Percentiles rank a stretch among this genome's conserved stretches.
Conservation (phyloP, 2,113 vertebrate genomes). For the Lepus timidus region DNA sequence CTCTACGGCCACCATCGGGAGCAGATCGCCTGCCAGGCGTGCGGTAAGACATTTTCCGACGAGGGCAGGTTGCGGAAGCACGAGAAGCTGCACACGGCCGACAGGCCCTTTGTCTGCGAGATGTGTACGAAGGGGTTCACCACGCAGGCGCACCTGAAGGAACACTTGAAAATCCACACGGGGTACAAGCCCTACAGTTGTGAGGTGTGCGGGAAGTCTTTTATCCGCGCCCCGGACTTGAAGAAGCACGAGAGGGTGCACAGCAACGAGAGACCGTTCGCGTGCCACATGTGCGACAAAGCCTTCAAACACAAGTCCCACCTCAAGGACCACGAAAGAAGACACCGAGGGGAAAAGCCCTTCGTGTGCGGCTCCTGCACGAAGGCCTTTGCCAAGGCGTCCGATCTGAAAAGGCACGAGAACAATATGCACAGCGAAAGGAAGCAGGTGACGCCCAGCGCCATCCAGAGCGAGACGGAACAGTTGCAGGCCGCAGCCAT, state of each 20-base stretch:
- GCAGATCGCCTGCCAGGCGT: conserved; percentile 95
- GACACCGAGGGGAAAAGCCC: conserved; percentile 97
- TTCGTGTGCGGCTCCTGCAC: conserved; percentile 98
- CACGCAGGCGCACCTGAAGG: conserved; percentile 98
- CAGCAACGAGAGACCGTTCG: conserved; percentile 98
- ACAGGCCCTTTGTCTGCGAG: conserved; percentile 97
- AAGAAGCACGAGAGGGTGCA: conserved; percentile 98
- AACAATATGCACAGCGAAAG: conserved; percentile 99
- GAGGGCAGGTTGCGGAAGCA: conserved; percentile 96
- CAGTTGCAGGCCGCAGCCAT: conserved; percentile 93
- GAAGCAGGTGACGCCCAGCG: conserved; percentile 95
- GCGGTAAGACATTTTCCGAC: conserved; percentile 95
- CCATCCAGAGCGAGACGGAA: conserved; percentile 94
- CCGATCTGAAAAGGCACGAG: conserved; percentile 98
- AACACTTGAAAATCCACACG: conserved; percentile 98
- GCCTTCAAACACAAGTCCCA: conserved; percentile 99
- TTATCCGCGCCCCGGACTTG: conserved; percentile 97
- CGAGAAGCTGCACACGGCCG: conserved; percentile 97
- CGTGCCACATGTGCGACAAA: conserved; percentile 98
- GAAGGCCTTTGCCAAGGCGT: conserved; percentile 99
- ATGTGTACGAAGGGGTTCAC: conserved; percentile 99
- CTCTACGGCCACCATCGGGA: conserved; percentile 98
- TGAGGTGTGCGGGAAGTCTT: conserved; percentile 98
- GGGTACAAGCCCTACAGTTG: conserved; percentile 99
- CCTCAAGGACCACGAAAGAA: conserved; percentile 98